These are phyloP conservation scores for Macrocentrus cingulum DNA, from an alignment of 1,140 invertebrate genomes.

Conservation along the genomic window DNA sequence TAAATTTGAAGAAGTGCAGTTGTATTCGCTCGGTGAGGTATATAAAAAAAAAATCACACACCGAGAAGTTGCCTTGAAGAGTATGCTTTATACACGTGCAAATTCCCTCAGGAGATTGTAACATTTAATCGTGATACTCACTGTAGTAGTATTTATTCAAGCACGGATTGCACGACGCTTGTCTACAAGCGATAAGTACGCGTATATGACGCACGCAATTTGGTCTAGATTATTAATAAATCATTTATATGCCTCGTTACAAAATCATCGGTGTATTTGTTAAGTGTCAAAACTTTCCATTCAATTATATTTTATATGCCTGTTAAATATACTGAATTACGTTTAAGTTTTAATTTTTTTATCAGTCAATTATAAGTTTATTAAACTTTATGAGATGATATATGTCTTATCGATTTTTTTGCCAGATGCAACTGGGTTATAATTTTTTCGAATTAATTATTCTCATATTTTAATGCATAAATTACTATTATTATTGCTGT, in stretches of 20 bases:
- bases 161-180: slow-evolving; percentile 23
- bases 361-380: too few species aligned
- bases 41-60: not conserved
- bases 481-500: too few species aligned
- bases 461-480: too few species aligned
- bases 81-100: slow-evolving; percentile 15
- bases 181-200: slow-evolving; percentile 25
- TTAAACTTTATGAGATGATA: too few species aligned
- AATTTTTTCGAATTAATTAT: too few species aligned
- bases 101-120: slow-evolving; percentile 20
- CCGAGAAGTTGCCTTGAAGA: slow-evolving; percentile 12
- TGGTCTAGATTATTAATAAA: slow-evolving; percentile 16
- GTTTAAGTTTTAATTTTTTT: too few species aligned
- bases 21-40: not conserved
- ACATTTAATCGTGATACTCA: slow-evolving; percentile 25
- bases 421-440: too few species aligned
- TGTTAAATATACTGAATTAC: too few species aligned
- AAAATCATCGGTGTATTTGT: slow-evolving; percentile 1
- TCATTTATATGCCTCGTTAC: slow-evolving; percentile 14
- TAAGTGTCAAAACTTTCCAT: not conserved
- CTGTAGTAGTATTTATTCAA: slow-evolving; percentile 27
- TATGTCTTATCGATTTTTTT: too few species aligned
- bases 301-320: too few species aligned
- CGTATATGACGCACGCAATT: slow-evolving; percentile 24
- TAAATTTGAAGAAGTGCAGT: slow-evolving; percentile 16